These are phyloP conservation scores for Agriopis aurantiaria DNA, from an alignment of 2,888 invertebrate genomes.

Conservation along the genomic window DNA sequence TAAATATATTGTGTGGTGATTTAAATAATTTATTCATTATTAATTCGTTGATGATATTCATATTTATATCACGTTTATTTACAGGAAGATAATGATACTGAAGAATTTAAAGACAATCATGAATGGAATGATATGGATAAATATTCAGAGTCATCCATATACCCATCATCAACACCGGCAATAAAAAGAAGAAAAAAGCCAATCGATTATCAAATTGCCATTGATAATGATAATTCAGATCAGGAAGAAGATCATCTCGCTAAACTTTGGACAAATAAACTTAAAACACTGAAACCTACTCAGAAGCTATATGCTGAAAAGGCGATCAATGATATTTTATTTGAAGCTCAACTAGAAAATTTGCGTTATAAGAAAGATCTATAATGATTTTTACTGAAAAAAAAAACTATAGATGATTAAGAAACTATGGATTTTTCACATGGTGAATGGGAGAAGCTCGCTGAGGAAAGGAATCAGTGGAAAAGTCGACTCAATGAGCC, in stretches of 20 bases:
- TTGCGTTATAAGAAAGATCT: not conserved
- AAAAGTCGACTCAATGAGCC: no score
- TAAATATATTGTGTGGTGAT: no score
- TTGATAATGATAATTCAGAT: not conserved
- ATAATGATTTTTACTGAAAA: not conserved
- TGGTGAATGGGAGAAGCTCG: no score
- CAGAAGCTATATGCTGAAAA: not conserved
- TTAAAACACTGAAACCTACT: not conserved
- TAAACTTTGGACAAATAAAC: not conserved
- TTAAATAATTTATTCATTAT: no score
- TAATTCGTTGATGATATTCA: no score
- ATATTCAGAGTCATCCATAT: not conserved
- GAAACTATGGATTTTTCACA: no score
- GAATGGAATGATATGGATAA: not conserved
- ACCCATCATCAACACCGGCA: not conserved
- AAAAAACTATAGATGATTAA: not conserved
- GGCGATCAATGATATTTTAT: not conserved
- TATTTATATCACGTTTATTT: not conserved
- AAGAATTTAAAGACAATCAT: not conserved
- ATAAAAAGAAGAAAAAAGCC: not conserved
- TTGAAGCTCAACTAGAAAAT: conserved; percentile 2
- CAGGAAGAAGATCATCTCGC: not conserved
- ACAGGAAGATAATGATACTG: not conserved
- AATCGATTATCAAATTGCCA: not conserved
- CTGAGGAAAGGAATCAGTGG: no score